phyloP scores from a whole-genome alignment of 1,140 invertebrate genomes.

The Latrodectus geometricus region DNA sequence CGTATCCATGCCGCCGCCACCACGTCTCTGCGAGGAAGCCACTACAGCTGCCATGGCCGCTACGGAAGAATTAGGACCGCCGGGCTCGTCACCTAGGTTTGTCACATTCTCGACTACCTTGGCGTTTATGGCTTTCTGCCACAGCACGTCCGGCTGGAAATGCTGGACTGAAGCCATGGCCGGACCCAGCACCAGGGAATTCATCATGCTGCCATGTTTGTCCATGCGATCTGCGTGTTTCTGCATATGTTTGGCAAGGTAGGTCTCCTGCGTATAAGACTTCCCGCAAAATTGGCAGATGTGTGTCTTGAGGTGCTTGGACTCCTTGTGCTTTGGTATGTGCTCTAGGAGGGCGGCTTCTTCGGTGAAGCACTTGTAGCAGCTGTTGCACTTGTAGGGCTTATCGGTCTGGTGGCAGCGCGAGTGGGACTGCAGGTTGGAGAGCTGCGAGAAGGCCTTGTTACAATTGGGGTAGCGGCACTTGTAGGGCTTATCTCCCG shows the following conservation, averaged over 20 bases:
- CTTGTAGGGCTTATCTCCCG: conserved; percentile 98
- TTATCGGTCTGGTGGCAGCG: conserved; percentile 98
- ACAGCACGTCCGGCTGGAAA: conserved; percentile 44
- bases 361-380: conserved; percentile 97
- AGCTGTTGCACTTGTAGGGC: conserved; percentile 96
- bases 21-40: conserved; percentile 41
- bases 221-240: conserved; percentile 73
- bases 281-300: conserved; percentile 99
- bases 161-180: conserved; percentile 31
- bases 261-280: conserved; percentile 99
- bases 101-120: conserved; percentile 20
- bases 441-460: conserved; percentile 98
- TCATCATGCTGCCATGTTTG: conserved; percentile 50
- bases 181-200: conserved; percentile 20
- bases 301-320: conserved; percentile 98
- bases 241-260: conserved; percentile 98
- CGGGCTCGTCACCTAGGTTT: conserved; percentile 6
- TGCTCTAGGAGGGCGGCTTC: conserved; percentile 94
- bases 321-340: conserved; percentile 99
- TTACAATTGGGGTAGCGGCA: conserved; percentile 94
- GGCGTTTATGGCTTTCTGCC: conserved; percentile 54
- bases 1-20: conserved; percentile 16
- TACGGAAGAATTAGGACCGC: conserved; percentile 38
- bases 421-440: conserved; percentile 97
- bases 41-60: conserved; percentile 58